Conservation (phyloP, 1,140 invertebrate genomes). For the Platyscapa corneri region DNA sequence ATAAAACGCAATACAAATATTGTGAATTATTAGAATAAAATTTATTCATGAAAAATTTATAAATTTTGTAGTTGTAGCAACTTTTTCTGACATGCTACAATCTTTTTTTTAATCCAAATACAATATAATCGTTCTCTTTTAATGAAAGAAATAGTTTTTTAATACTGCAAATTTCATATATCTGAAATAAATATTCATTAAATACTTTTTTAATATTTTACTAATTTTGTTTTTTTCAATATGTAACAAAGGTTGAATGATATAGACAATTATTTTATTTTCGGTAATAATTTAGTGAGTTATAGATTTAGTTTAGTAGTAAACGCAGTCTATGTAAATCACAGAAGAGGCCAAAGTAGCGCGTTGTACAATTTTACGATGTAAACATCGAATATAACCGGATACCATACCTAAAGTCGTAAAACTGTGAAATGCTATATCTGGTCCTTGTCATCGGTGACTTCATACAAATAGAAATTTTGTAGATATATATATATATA, state of each 20-base stretch:
- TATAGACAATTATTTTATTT: neutral
- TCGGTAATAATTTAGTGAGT: neutral
- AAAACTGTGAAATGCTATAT: neutral
- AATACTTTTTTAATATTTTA: too few species aligned
- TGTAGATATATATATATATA: neutral
- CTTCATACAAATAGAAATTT: neutral
- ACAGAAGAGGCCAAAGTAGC: neutral
- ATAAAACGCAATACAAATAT: neutral
- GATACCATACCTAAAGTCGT: neutral
- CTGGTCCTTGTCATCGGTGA: neutral
- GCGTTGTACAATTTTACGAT: neutral
- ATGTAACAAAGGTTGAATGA: neutral
- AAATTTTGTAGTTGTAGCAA: neutral
- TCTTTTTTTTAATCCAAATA: neutral
- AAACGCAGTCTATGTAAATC: neutral
- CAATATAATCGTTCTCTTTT: neutral
- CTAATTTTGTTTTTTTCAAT: neutral
- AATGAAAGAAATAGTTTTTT: neutral
- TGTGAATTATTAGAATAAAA: neutral
- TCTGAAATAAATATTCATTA: too few species aligned
- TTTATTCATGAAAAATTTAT: neutral
- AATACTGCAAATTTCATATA: too few species aligned
- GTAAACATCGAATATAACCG: conserved; percentile 8
- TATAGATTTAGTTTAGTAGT: neutral
- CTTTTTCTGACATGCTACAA: neutral